Evolutionary conservation across 2,888 invertebrate species (phyloP).

Genomic region (Orthosia gracilis): DNA sequence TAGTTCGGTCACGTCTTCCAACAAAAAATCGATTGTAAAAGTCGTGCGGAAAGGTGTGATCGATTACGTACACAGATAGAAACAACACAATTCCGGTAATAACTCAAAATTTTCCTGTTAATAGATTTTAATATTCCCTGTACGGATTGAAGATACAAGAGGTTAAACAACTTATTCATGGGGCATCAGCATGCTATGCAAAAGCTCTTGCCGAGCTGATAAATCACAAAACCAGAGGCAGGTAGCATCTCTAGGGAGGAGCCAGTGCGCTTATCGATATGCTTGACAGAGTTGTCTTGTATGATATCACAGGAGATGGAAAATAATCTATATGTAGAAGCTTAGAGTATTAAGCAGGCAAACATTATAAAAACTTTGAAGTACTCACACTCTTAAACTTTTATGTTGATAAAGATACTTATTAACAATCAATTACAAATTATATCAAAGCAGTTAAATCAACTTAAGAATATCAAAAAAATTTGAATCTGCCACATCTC

Average conservation of each 20-base stretch:
- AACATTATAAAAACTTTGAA: not conserved
- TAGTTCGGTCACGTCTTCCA: slow-evolving; percentile 82
- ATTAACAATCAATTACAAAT: not conserved
- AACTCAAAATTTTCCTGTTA: slow-evolving; percentile 45
- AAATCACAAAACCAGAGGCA: slow-evolving; percentile 78
- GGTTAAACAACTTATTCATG: slow-evolving; percentile 74
- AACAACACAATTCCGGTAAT: slow-evolving; percentile 44
- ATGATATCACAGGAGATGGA: not conserved
- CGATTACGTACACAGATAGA: slow-evolving; percentile 65
- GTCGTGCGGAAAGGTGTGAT: slow-evolving; percentile 86
- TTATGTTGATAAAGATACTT: not conserved
- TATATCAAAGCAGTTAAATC: not conserved
- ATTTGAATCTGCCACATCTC: too few species aligned
- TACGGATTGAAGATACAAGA: slow-evolving; percentile 56
- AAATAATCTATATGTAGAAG: not conserved
- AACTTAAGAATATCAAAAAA: not conserved
- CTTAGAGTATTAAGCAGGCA: not conserved
- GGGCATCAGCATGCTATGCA: slow-evolving; percentile 77
- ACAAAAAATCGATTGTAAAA: slow-evolving; percentile 83
- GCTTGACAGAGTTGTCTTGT: not conserved
- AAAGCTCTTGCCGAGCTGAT: slow-evolving; percentile 74
- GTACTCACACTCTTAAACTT: not conserved
- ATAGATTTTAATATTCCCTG: slow-evolving; percentile 50
- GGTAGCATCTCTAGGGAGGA: slow-evolving; percentile 74
- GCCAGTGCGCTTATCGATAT: slow-evolving; percentile 54